A percentile compares a stretch with the other conserved stretches of the same genome.
Conservation (phyloP, 2,797 vertebrate species). For the Poecilia gillii region DNA sequence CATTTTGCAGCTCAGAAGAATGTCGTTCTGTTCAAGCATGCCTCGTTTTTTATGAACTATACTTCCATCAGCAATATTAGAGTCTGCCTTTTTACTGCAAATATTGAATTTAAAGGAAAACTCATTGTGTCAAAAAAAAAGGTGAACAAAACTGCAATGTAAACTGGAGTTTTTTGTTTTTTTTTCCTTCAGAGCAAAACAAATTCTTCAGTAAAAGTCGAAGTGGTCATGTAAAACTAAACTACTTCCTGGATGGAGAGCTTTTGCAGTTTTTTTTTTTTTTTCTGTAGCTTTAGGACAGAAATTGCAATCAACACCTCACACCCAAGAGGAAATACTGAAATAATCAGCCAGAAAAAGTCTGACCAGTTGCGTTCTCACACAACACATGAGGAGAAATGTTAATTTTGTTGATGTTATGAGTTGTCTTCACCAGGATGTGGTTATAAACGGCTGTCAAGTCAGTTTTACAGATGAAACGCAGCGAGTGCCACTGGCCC, state of each 20-base stretch:
- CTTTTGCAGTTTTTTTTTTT: not conserved
- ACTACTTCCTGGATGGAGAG: not conserved
- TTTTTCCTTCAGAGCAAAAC: not conserved
- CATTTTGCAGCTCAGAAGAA: constrained; percentile 2
- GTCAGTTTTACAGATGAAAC: not conserved
- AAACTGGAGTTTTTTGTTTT: not conserved
- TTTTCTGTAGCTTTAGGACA: not conserved
- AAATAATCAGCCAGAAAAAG: not conserved
- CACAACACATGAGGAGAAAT: not conserved
- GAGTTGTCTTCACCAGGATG: constrained; percentile 5
- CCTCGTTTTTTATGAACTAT: not conserved
- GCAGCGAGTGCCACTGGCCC: not conserved
- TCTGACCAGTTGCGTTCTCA: not conserved
- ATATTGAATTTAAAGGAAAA: not conserved
- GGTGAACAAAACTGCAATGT: not conserved
- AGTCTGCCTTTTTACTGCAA: not conserved
- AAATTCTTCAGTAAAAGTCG: not conserved
- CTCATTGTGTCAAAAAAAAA: not conserved
- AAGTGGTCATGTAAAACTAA: not conserved
- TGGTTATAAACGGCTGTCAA: not conserved
- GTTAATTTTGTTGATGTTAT: not conserved
- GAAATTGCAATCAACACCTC: not conserved
- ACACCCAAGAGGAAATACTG: not conserved
- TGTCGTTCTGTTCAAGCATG: constrained; percentile 17
- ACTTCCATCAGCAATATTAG: not conserved